Evolutionary conservation across 1,140 invertebrate species (phyloP), one percentile per base, ranked within the genome.

Genomic region (Contarinia nasturtii): DNA sequence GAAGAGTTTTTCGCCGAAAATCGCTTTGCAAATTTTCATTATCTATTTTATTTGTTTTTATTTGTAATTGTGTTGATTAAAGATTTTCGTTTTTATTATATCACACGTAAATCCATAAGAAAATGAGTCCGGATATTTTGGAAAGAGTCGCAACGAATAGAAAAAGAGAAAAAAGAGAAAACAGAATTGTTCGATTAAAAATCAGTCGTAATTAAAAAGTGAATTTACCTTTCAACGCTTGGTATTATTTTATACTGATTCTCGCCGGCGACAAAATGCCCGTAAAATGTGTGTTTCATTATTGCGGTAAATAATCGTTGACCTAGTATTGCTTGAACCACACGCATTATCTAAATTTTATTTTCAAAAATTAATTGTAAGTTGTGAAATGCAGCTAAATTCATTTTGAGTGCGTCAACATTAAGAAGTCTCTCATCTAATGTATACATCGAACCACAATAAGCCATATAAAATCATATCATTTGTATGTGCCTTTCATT

Each of bases 201-300:
- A 46, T 52, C 14, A 44, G 11, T 37, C 15, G 22, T 11, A 46
- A 17, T 14, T 41, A 50, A 51, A 33, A 51, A 46, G 42, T 37
- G 45, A 33, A 60, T 53, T 63, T 64, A 64, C 61, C 61, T 63
- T 59, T 60, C 57, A 47, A 64, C 45, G 45, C 54, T 57, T 50
- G 63, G 60, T 50, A 60, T 55, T 44, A 64, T 64, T 54, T 64
- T 61, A 48, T 59, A 49, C 51, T 63, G 56, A 61, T 61, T 58
- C 65, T 88, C 82, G 14, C 88, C 87, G 37, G 86, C 87, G 33
- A 96, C 91, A 67, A 96, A 96, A 64, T 96, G 92, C n/a, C 91
- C 91, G 63, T 93, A 96, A 64, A 95, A 90, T 12, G 90, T 87
- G 2, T 68, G 61, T 61, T 86, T 86, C 83, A 95, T 90, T 21